Base-by-base conservation (phyloP, 2,888 invertebrate genomes). In the Archaeoteleia sp. region DNA sequence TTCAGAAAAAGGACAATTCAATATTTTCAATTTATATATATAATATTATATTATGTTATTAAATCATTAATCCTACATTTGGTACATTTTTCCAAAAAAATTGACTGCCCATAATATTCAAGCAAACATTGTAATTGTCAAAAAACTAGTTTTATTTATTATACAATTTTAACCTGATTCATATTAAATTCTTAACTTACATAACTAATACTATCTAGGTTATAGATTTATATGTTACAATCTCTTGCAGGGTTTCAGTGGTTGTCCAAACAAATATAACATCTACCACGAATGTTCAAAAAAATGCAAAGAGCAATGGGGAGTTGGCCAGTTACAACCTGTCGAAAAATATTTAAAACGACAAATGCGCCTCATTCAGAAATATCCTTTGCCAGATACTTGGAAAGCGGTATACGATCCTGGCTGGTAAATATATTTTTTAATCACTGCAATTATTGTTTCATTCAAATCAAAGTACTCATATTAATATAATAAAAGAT, bases 351-450 rank as follows among this genome's bases (percentile, higher is more conserved):
- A 96, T 86, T 86, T 93, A 66, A 89, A 91, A 58, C 89, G 89
- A 72, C 92, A 96, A 77, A 89, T 91, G 57, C 91, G 91, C 82
- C 90, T 96, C 82, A 84, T 98, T 57, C 90, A 91, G 70, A 90
- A 93, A 73, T 97, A 96, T 88, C 97, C 98, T 0, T 83, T 98
- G 35, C 95, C 97, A 0, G 89, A 92, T 43, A 94, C 93, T 7
- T 99, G 99, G 98, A 91, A 93, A 75, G 96, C 98, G 85, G 91
- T 96, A 7, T 97, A 94, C 82, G 98, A 98, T 85, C 93, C 93
- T 78, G 95, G 95, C 73, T 88, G 87, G 88, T 89, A 81, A 84
- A 85, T 29, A 17, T 29, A 12, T 29, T 27, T 40, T 29, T 9
- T 29, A 29, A 25, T 7, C 29, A 43, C 7, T 58, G 7, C 6